A percentile compares a stretch with the other conserved stretches of the same genome.
Evolutionary conservation across 37 sponge, comb jelly and placozoan genomes (phyloP).

Genomic region (Oopsacas minuta): DNA sequence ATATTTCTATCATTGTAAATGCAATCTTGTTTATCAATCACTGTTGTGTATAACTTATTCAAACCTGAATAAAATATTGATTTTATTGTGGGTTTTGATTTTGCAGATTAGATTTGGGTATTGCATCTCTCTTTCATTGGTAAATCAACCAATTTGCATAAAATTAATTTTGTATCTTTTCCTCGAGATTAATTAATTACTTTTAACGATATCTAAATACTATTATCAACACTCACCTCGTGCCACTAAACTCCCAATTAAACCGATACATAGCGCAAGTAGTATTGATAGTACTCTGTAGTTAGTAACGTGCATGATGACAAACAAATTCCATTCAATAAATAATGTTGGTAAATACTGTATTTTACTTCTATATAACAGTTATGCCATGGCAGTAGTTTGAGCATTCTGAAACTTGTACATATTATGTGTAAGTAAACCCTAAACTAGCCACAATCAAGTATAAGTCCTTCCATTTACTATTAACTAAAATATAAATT

Average conservation of each 20-base stretch:
- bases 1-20: neutral
- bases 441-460: neutral
- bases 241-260: neutral
- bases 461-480: neutral
- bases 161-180: too few relatives aligned
- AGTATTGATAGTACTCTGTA: neutral
- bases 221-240: neutral
- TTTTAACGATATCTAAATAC: neutral
- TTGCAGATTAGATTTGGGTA: too few relatives aligned
- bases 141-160: too few relatives aligned
- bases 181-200: too few relatives aligned
- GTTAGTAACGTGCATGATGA: neutral
- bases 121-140: too few relatives aligned
- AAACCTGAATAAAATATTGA: too few relatives aligned
- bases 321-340: constrained; percentile 5
- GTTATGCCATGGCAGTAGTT: neutral
- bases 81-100: too few relatives aligned
- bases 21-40: neutral
- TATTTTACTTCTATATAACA: neutral
- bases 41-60: too few relatives aligned
- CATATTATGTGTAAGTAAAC: constrained; percentile 2
- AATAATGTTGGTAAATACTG: neutral
- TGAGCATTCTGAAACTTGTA: neutral
- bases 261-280: neutral
- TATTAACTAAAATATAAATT: neutral